phyloP scores from a whole-genome alignment of 2,113 vertebrate species.

The Calyptommatus sinebrachiatus region DNA sequence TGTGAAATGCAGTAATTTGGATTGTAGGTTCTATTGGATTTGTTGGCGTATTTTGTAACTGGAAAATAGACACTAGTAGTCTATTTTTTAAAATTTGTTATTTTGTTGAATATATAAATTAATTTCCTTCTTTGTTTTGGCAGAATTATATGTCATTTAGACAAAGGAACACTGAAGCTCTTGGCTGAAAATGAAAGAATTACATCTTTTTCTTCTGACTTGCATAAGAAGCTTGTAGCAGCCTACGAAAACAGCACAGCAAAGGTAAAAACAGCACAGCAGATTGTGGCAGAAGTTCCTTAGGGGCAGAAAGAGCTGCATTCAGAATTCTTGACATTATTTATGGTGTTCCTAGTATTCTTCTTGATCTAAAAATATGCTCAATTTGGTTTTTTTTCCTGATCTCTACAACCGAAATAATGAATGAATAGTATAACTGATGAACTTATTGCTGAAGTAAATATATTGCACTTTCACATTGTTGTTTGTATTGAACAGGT shows the following conservation, averaged over 20 bases:
- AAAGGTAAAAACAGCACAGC: conserved; percentile 74
- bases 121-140: conserved; percentile 31
- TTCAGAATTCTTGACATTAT: not conserved
- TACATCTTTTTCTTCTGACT: conserved; percentile 81
- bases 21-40: too few species aligned
- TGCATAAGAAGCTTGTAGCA: conserved; percentile 80
- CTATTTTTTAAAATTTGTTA: not conserved
- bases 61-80: too few species aligned
- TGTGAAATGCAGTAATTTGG: too few species aligned
- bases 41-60: not conserved
- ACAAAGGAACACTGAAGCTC: conserved; percentile 88
- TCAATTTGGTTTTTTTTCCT: not conserved
- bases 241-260: conserved; percentile 85
- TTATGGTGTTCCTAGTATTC: conserved; percentile 14
- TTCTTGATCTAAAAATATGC: not conserved
- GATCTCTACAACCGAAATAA: not conserved
- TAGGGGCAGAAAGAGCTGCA: not conserved
- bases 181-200: conserved; percentile 94
- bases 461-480: not conserved
- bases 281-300: not conserved
- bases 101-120: too few species aligned
- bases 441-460: not conserved
- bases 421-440: not conserved
- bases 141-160: conserved; percentile 87
- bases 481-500: conserved; percentile 70